phyloP scores from a whole-genome alignment of 2,113 vertebrate species.

The Oophaga pumilio region DNA sequence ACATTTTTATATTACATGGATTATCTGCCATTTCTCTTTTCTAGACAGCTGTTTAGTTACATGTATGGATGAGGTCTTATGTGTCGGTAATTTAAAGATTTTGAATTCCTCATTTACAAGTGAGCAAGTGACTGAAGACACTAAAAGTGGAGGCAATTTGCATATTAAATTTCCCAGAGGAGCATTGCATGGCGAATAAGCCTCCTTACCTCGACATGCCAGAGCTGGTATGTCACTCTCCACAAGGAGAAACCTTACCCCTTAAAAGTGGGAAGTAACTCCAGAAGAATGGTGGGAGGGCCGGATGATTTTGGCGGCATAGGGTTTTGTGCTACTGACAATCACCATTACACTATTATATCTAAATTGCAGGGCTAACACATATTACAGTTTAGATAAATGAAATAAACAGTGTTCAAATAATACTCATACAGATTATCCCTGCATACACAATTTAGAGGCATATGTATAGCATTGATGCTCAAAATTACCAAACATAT shows the following conservation, averaged over 20 bases:
- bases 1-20: no score
- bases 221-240: no score
- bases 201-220: no score
- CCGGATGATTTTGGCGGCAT: neutral
- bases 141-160: neutral
- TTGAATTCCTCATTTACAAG: no score
- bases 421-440: conserved; percentile 6
- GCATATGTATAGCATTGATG: conserved; percentile 6
- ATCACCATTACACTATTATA: neutral
- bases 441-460: conserved; percentile 23
- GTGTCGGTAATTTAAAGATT: no score
- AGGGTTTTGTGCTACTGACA: neutral
- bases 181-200: no score
- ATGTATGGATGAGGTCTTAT: no score
- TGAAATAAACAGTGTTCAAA: neutral
- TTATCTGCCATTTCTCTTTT: no score
- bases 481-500: conserved; percentile 43
- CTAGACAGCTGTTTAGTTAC: no score
- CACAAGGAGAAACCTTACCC: neutral
- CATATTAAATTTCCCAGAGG: no score
- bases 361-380: neutral
- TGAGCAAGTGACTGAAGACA: no score
- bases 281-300: neutral
- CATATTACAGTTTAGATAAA: neutral
- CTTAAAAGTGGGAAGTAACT: neutral